Base-by-base conservation (phyloP, 2,797 vertebrate species). In the Channa striata region DNA sequence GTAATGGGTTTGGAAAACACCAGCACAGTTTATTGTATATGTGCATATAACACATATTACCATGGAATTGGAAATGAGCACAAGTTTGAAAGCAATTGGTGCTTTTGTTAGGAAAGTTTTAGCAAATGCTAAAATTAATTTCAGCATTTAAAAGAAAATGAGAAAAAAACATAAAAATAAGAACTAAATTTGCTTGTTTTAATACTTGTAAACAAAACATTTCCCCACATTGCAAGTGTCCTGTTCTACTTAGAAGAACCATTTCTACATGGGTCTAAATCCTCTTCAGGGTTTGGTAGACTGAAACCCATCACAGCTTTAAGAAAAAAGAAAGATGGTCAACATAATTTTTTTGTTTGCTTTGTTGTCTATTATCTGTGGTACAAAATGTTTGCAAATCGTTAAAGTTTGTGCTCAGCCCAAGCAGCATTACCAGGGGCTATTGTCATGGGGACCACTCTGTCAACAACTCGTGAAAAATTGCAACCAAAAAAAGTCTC, bases 401-500 rank as follows among this genome's bases (percentile, higher is more conserved):
- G 58, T 91, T 82, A 50, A 86, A 84, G 78, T 90, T 76, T 86
- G 81, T 82, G 62, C 83, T 85, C 81, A 90, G 87, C 87, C 76
- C 76, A 79, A 87, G 82, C 81, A 83, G 87, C 87, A 83, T 82
- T 74, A 83, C 87, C 87, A 74, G 82, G 47, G 90, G 89, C 84
- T 86, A 50, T 88, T 87, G 88, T 87, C 89, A 89, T 91, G 90
- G 80, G 88, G 87, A 73, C 85, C 72, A 86, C 85, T 84, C 53
- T 87, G 85, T 78, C 83, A 83, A 74, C 13, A 80, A 68, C 65
- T 54, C 42, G 40, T 60, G 57, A 62, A 68, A 78, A 69, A 42
- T 43, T 54, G 74, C 69, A 48, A 39, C n/a, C 57, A 59, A 54
- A 8, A 11, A 46, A 25, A 59, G 33, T 57, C 16, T 46, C 11